Evolutionary conservation across 1,140 invertebrate species (phyloP), one percentile per base, ranked within the genome.

Genomic region (Brachionus rotundiformis): DNA sequence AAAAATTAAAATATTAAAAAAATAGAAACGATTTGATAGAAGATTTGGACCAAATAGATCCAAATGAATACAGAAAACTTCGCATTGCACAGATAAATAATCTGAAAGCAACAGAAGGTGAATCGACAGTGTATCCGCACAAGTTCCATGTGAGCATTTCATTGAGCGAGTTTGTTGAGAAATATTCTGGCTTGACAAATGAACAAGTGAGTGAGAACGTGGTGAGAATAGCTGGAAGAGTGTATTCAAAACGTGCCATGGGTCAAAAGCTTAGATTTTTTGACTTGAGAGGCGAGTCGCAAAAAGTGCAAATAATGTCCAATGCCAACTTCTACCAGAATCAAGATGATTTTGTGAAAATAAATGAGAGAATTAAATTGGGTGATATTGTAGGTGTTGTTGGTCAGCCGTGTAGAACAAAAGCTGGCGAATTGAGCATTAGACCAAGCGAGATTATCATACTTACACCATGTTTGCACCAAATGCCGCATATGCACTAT

Each of bases 341-440:
- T 16, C 92, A 93, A 87, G 90, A 90, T 49, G 91, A 92, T 82
- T 99, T 96, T 89, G 84, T 89, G 6, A 86, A 88, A 49, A 93
- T 96, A 83, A 93, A 92, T 73, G 92, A 92, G 81, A 94, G 94
- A 88, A 89, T 99, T 73, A 91, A 93, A 83, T 90, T 97, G 86
- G 98, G 98, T 54, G 98, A 99, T 87, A 97, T 99, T 83, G 92
- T 99, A 85, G 98, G 98, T 44, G 91, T 95, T 79, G 87, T 90
- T 49, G 98, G 98, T 25, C 90, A 93, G 86, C 96, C 97, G 39
- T 93, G 89, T 86, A 95, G 96, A 89, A 98, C 96, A 19, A 98
- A 98, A 88, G 97, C 96, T 87, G 98, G 98, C 10, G 98, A 99
- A 89, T 90, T 99, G 6, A 98, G 96, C 11, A 92, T 99, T 65